Evolutionary conservation across 2,113 vertebrate species (phyloP), one percentile per base, ranked within the genome.

Genomic region (Xyrauchen texanus): DNA sequence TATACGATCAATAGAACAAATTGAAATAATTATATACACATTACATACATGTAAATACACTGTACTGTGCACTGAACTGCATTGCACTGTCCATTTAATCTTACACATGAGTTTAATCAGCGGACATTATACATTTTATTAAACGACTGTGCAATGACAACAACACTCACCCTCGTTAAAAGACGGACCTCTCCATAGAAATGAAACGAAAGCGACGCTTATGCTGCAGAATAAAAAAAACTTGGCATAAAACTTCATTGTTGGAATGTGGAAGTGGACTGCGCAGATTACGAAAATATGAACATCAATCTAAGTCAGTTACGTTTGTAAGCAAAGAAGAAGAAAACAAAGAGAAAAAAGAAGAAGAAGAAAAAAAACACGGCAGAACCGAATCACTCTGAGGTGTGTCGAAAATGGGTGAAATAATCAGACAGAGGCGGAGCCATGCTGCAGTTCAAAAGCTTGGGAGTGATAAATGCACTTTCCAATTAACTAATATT

Each of bases 111-210:
- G 21, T 34, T 34, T 34, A 34, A 34, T 34, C 21, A 34, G 21
- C 21, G 21, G 21, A 34, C 1, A 34, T 34, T 34, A 34, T 34
- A 34, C 21, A 34, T 34, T 34, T 34, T 34, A 34, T 34, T 34
- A 34, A 34, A 34, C 9, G 5, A 15, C 12, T 55, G 16, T 45
- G 45, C 5, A 70, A n/a, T 44, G 49, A 2, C 11, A 10, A 1
- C 1, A 62, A 8, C 83, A 6, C 84, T 88, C 16, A 93, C 92
- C 92, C 82, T 86, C 49, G 15, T 88, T 55, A 76, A 93, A 93
- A 3, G 79, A 70, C 0, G 90, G 87, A 34, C 68, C 58, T 51
- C 47, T 88, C 91, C 90, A 92, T 47, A 79, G 85, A 47, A 87
- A 60, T 55, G 89, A 90, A 0, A 93, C 12, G 13, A 86, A 88